A percentile compares a stretch with the other conserved stretches of the same genome.
Evolutionary conservation across 1,140 invertebrate species (phyloP).

Genomic region (Brevipalpus yothersi): DNA sequence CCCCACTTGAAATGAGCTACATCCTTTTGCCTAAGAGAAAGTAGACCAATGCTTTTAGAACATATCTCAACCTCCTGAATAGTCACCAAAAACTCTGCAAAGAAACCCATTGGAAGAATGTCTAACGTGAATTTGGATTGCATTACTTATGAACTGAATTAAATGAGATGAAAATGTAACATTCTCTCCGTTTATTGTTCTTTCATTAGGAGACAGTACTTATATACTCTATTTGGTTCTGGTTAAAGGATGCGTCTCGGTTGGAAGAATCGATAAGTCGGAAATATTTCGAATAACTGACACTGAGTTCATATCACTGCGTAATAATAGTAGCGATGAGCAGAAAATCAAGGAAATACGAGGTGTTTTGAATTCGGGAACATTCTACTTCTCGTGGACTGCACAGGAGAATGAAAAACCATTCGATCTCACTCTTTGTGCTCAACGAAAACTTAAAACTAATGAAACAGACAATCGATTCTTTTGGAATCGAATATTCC

Average conservation of each 20-base stretch:
- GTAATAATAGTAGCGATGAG: constrained; percentile 43
- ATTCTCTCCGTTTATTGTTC: background rate
- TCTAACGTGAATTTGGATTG: too few relatives aligned
- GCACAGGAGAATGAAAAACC: constrained; percentile 12
- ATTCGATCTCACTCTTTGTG: constrained; percentile 73
- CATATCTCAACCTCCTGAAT: too few relatives aligned
- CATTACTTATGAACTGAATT: too few relatives aligned
- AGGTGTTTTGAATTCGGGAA: constrained; percentile 65
- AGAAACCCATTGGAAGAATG: too few relatives aligned
- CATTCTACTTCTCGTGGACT: constrained; percentile 82
- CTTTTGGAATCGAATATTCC: constrained; percentile 75
- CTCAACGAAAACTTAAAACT: constrained; percentile 54
- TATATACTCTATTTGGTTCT: constrained; percentile 43
- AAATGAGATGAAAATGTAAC: too few relatives aligned
- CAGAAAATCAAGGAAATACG: constrained; percentile 52
- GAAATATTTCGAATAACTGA: constrained; percentile 85
- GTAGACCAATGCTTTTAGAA: too few relatives aligned
- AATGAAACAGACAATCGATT: constrained; percentile 70
- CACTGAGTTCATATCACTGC: constrained; percentile 60
- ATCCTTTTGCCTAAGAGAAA: too few relatives aligned
- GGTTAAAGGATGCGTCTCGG: constrained; percentile 77
- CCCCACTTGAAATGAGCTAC: too few relatives aligned
- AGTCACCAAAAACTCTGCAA: too few relatives aligned
- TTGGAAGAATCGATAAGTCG: constrained; percentile 72
- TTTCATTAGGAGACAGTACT: background rate